Evolutionary conservation across 2,113 vertebrate genomes (phyloP).

Genomic region (Carettochelys insculpta): DNA sequence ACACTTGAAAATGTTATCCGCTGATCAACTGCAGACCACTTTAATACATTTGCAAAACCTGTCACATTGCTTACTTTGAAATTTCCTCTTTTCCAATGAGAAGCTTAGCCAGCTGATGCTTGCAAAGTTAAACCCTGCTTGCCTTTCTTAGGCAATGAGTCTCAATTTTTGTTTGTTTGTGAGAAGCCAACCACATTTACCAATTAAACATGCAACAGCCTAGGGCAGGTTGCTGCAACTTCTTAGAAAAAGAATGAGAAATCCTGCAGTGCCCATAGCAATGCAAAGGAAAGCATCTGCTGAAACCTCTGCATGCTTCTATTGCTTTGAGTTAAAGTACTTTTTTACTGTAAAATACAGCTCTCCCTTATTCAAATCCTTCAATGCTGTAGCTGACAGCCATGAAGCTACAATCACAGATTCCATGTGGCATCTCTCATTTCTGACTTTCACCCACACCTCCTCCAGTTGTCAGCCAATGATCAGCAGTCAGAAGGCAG

Average conservation of each 20-base stretch:
- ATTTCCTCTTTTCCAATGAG: background rate
- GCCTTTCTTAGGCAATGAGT: background rate
- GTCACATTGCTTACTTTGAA: background rate
- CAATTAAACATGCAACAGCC: background rate
- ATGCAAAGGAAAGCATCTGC: background rate
- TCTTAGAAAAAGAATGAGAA: background rate
- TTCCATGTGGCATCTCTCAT: constrained; percentile 13
- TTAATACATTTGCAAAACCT: background rate
- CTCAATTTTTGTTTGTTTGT: background rate
- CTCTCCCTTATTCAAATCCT: background rate
- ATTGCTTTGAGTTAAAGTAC: background rate
- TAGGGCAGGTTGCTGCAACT: background rate
- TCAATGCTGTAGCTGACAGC: constrained; percentile 32
- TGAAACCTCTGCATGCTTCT: background rate
- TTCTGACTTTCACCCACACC: constrained; percentile 41
- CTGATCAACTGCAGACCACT: background rate
- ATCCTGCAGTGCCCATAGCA: background rate
- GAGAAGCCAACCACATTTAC: background rate
- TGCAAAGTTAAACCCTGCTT: background rate
- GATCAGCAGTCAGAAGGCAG: constrained; percentile 39
- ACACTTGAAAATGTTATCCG: background rate
- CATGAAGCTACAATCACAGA: background rate
- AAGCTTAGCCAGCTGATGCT: background rate
- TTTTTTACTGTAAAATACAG: background rate
- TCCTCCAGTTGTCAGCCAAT: constrained; percentile 27